Percentiles rank a stretch among this genome's conserved stretches.
Evolutionary conservation across 2,888 invertebrate genomes (phyloP).

Genomic region (Cerastoderma edule): DNA sequence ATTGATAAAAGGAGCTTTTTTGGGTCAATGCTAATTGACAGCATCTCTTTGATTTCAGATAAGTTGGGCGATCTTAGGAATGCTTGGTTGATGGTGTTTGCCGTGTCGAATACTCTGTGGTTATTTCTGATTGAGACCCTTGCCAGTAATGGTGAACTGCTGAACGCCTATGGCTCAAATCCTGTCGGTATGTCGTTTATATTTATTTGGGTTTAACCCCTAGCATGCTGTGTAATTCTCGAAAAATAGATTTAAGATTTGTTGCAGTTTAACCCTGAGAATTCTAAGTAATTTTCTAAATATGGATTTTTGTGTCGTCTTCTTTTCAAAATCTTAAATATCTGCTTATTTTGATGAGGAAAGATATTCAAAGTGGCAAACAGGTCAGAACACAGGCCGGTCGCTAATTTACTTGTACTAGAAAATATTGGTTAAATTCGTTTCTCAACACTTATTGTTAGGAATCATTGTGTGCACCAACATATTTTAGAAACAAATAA

Average conservation of each 20-base stretch:
- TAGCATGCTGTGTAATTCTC: no score
- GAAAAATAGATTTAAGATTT: not conserved
- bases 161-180: constrained; percentile 73
- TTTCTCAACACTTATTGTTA: no score
- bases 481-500: no score
- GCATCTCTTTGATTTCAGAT: constrained; percentile 64
- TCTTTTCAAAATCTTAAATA: no score
- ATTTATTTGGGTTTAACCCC: not conserved
- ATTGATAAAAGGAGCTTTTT: no score
- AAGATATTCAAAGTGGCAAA: not conserved
- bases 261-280: not conserved
- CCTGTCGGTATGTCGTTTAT: constrained; percentile 70
- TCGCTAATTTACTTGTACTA: no score
- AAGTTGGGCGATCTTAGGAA: constrained; percentile 71
- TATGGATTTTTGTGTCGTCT: no score
- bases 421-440: no score
- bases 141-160: constrained; percentile 69
- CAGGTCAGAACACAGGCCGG: no score
- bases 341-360: no score
- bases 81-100: constrained; percentile 71
- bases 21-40: no score
- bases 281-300: not conserved
- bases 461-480: no score
- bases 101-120: constrained; percentile 77
- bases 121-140: constrained; percentile 76